Percentiles rank a stretch among this genome's conserved stretches.
These are phyloP conservation scores for Dendroctonus valens DNA, from an alignment of 1,140 invertebrate genomes.

Conservation along the genomic window DNA sequence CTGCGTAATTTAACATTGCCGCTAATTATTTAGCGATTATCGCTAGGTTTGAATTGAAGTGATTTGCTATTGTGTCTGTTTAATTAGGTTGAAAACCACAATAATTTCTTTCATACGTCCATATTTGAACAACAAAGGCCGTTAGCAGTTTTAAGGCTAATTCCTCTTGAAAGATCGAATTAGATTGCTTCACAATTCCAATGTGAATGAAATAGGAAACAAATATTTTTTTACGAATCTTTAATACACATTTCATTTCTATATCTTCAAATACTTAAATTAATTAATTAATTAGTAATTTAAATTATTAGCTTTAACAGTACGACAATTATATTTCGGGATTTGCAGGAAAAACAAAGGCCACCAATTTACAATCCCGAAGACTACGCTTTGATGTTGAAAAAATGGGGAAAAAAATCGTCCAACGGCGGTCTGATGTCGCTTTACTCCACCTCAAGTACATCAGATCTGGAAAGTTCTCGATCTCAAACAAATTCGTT, in stretches of 20 bases:
- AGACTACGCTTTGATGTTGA: slow-evolving; percentile 73
- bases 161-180: no score
- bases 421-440: slow-evolving; percentile 42
- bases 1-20: no score
- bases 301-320: not conserved
- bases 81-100: no score
- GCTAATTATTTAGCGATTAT: no score
- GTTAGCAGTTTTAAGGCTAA: no score
- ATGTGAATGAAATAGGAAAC: not conserved
- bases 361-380: slow-evolving; percentile 85
- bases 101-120: no score
- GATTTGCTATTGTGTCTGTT: no score
- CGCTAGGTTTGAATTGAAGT: no score
- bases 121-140: no score
- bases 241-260: not conserved
- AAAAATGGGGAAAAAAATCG: slow-evolving; percentile 71
- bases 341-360: slow-evolving; percentile 70
- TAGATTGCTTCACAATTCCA: not conserved
- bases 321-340: not conserved
- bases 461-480: slow-evolving; percentile 36
- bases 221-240: not conserved
- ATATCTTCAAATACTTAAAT: not conserved
- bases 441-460: slow-evolving; percentile 39
- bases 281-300: not conserved
- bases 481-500: slow-evolving; percentile 40